Percentiles rank a stretch among this genome's conserved stretches.
phyloP scores from a whole-genome alignment of 2,888 invertebrate genomes.

The Dasypogon diadema region DNA sequence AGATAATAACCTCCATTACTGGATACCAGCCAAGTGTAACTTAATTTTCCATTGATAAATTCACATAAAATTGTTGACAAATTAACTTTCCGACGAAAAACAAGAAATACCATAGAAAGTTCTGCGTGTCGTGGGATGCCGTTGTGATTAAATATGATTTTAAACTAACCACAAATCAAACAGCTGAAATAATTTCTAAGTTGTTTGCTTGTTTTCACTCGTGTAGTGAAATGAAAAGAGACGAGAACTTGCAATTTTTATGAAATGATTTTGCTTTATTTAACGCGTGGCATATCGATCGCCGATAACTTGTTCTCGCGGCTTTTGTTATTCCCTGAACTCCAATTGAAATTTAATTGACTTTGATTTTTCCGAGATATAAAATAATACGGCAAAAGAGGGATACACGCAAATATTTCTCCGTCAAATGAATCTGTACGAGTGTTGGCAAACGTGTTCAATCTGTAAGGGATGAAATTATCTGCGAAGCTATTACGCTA shows the following conservation, averaged over 20 bases:
- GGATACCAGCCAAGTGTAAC: background rate
- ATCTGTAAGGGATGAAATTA: too few relatives aligned
- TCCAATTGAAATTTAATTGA: background rate
- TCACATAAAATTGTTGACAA: constrained; percentile 26
- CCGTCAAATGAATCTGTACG: too few relatives aligned
- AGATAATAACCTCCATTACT: background rate
- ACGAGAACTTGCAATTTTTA: constrained; percentile 2
- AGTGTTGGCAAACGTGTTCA: too few relatives aligned
- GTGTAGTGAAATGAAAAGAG: background rate
- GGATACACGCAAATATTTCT: too few relatives aligned
- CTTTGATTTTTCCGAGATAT: background rate
- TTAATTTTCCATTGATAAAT: background rate
- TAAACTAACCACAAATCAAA: background rate
- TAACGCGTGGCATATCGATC: background rate
- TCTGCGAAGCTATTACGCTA: too few relatives aligned
- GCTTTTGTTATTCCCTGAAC: background rate
- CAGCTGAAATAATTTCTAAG: constrained; percentile 7
- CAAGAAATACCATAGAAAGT: constrained; percentile 27
- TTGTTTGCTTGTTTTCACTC: constrained; percentile 9
- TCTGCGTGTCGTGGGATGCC: background rate
- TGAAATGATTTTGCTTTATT: constrained; percentile 6
- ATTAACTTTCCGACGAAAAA: constrained; percentile 16
- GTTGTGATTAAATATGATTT: background rate
- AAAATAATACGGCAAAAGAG: too few relatives aligned
- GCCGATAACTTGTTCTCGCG: background rate